These are phyloP conservation scores for Nomada lathburiana DNA, from an alignment of 2,888 invertebrate genomes.

Conservation along the genomic window DNA sequence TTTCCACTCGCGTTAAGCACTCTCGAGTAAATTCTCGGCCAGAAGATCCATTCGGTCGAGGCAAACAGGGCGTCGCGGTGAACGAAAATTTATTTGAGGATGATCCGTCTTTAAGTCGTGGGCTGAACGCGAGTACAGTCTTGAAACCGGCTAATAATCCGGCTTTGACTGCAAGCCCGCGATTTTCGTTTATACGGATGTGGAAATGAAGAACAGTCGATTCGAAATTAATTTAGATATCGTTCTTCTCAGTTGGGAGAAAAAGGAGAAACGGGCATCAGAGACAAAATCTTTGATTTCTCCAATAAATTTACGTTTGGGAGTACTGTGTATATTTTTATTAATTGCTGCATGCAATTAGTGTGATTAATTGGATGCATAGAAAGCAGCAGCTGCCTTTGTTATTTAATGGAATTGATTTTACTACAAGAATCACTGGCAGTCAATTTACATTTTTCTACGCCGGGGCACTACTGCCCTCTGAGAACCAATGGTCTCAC, in stretches of 20 bases:
- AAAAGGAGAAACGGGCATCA: background rate
- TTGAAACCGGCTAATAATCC: constrained; percentile 49
- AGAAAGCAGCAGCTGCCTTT: too few relatives aligned
- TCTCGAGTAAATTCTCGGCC: constrained; percentile 39
- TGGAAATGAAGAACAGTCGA: background rate
- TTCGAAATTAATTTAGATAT: too few relatives aligned
- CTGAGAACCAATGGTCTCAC: constrained; percentile 35
- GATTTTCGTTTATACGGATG: background rate
- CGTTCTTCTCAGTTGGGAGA: too few relatives aligned
- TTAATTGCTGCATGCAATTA: too few relatives aligned
- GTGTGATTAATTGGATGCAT: too few relatives aligned
- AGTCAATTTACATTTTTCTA: background rate
- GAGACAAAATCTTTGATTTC: too few relatives aligned
- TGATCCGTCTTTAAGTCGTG: constrained; percentile 37
- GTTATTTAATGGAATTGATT: too few relatives aligned
- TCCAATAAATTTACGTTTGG: too few relatives aligned
- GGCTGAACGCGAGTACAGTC: background rate
- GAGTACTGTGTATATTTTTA: too few relatives aligned
- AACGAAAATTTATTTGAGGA: constrained; percentile 56
- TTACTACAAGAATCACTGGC: constrained; percentile 10
- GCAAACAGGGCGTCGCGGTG: constrained; percentile 35
- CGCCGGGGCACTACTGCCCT: constrained; percentile 61
- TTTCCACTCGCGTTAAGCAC: constrained; percentile 27
- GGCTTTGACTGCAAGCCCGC: constrained; percentile 2
- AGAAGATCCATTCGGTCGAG: constrained; percentile 15